phyloP scores from a whole-genome alignment of 2,797 vertebrate genomes.

The Trichosurus vulpecula region DNA sequence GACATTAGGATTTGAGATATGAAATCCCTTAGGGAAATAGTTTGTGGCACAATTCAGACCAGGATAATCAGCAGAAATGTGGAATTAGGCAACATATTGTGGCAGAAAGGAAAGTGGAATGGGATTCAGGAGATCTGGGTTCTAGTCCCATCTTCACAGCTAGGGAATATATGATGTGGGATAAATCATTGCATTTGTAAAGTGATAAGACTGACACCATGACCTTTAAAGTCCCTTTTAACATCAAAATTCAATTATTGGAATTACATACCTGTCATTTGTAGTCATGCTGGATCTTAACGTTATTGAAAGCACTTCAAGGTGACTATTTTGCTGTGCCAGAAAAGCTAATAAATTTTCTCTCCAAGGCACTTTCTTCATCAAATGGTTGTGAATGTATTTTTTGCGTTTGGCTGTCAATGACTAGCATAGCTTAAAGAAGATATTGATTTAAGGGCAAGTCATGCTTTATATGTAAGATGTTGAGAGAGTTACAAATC shows the following conservation, averaged over 20 bases:
- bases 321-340: neutral
- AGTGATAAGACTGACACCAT: neutral
- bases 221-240: neutral
- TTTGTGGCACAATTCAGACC: neutral
- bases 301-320: neutral
- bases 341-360: conserved; percentile 8
- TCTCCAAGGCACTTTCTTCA: conserved; percentile 2
- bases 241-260: conserved; percentile 28
- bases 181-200: neutral
- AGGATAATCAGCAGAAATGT: neutral
- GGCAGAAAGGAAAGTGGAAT: neutral
- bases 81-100: neutral
- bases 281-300: neutral
- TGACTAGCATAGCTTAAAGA: conserved; percentile 28
- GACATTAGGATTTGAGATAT: neutral
- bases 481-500: conserved; percentile 13
- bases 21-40: neutral
- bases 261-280: neutral
- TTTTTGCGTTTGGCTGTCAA: conserved; percentile 36
- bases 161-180: neutral
- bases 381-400: neutral
- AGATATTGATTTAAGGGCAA: conserved; percentile 23
- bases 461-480: conserved; percentile 38
- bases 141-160: neutral
- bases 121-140: neutral